phyloP scores from a whole-genome alignment of 2,797 vertebrate species.

The Acanthurus leucopareius region DNA sequence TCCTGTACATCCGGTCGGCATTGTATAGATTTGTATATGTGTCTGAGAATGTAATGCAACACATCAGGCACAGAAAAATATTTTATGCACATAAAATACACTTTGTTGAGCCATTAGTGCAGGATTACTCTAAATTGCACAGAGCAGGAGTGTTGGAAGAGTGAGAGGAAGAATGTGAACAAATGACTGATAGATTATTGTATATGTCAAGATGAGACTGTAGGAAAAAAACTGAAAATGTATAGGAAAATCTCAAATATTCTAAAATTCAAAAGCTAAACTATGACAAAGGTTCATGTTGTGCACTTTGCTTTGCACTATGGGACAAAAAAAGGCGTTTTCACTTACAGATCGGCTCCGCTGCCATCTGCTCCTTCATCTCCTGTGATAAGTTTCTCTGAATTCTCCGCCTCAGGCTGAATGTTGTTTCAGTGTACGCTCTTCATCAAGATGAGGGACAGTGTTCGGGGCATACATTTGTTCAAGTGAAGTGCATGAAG shows the following conservation, averaged over 20 bases:
- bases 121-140: neutral
- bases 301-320: constrained; percentile 10
- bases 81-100: neutral
- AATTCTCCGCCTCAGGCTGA: constrained; percentile 28
- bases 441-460: constrained; percentile 54
- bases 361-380: constrained; percentile 57
- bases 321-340: constrained; percentile 43
- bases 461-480: constrained; percentile 36
- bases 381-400: constrained; percentile 42
- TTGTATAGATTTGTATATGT: neutral
- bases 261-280: constrained; percentile 12
- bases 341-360: constrained; percentile 42
- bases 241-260: constrained; percentile 16
- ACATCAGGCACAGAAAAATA: neutral
- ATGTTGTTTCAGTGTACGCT: constrained; percentile 37
- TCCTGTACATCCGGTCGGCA: neutral
- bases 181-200: neutral
- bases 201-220: neutral
- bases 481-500: constrained; percentile 24
- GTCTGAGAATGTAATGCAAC: neutral
- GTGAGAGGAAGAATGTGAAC: neutral
- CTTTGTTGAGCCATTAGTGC: neutral
- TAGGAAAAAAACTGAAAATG: neutral
- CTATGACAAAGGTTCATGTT: constrained; percentile 11
- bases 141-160: neutral